These are phyloP conservation scores for Varanus komodoensis DNA, from an alignment of 2,113 vertebrate genomes.

Conservation along the genomic window DNA sequence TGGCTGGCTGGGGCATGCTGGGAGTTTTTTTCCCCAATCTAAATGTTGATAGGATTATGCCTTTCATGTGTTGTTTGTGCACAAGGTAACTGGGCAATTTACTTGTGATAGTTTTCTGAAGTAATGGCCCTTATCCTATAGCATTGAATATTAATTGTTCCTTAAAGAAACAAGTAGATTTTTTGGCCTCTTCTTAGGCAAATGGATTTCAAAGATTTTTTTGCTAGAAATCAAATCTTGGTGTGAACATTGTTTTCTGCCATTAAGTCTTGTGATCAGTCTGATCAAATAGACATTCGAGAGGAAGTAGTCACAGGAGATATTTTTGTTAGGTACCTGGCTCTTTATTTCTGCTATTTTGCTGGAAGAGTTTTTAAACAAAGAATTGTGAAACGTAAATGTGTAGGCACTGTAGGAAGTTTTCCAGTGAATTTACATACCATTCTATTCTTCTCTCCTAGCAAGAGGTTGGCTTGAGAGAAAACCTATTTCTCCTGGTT, in stretches of 20 bases:
- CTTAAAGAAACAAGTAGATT: not conserved
- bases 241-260: conserved; percentile 12
- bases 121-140: not conserved
- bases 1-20: too few species aligned
- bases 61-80: conserved; percentile 18
- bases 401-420: not conserved
- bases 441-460: not conserved
- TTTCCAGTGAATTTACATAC: not conserved
- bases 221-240: not conserved
- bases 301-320: not conserved
- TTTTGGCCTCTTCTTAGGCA: conserved; percentile 2
- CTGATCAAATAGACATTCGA: conserved; percentile 13
- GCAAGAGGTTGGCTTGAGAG: not conserved
- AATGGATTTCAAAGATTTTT: not conserved
- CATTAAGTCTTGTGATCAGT: conserved; percentile 27
- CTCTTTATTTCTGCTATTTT: not conserved
- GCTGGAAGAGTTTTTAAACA: not conserved
- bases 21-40: too few species aligned
- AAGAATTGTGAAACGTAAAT: not conserved
- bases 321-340: not conserved
- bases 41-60: fast-evolving
- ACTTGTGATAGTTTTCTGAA: conserved; percentile 18
- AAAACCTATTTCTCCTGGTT: not conserved
- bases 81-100: not conserved
- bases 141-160: not conserved